A percentile compares a stretch with the other conserved stretches of the same genome.
These are phyloP conservation scores for Condylura cristata DNA, from an alignment of 2,113 vertebrate genomes.

Conservation along the genomic window DNA sequence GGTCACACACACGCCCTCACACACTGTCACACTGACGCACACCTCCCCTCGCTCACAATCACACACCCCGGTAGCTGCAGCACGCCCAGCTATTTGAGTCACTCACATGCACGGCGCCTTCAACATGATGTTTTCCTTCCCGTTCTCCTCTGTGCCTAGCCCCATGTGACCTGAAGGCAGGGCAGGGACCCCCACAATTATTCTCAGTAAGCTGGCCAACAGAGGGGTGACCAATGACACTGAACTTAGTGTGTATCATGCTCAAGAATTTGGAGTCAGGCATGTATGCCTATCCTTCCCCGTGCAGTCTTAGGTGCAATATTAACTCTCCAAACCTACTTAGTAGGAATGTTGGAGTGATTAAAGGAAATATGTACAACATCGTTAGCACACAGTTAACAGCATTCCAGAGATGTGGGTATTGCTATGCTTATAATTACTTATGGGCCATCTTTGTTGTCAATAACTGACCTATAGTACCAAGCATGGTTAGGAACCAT, in stretches of 20 bases:
- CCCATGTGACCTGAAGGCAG: neutral
- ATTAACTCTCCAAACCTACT: neutral
- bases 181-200: neutral
- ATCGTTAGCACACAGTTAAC: neutral
- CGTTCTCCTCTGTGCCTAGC: neutral
- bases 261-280: neutral
- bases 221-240: neutral
- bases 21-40: neutral
- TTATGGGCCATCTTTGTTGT: neutral
- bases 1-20: neutral
- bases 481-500: neutral
- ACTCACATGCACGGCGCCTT: neutral
- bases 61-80: neutral
- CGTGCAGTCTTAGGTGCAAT: neutral
- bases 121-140: neutral
- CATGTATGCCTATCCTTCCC: neutral
- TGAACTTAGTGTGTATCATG: accelerated
- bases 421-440: neutral
- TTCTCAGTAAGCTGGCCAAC: neutral
- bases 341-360: neutral
- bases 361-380: neutral
- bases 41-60: neutral
- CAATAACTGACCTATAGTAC: neutral
- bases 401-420: neutral
- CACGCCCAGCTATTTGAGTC: neutral